These are phyloP conservation scores for Lordiphosa andalusiaca DNA, from an alignment of 2,888 invertebrate species.

Conservation along the genomic window DNA sequence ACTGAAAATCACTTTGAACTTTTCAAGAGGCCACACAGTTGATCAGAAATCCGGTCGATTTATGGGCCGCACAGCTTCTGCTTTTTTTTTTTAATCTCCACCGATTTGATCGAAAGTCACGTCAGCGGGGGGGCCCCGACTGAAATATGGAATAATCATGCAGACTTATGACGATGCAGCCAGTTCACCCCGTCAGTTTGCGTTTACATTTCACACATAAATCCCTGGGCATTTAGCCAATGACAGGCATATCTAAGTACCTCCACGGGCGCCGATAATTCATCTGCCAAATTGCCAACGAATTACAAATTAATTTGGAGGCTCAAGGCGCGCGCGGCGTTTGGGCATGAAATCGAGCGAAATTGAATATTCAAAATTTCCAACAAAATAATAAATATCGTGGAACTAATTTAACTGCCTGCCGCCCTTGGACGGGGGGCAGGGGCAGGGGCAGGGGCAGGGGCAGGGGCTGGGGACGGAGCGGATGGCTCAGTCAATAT, in stretches of 20 bases:
- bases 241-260: conserved; percentile 37
- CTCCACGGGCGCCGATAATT: conserved; percentile 46
- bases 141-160: conserved; percentile 35
- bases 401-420: conserved; percentile 75
- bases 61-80: conserved; percentile 43
- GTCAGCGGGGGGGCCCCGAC: conserved; percentile 8
- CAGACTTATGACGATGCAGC: conserved; percentile 13
- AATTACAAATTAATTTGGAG: conserved; percentile 78
- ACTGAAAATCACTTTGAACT: conserved; percentile 42
- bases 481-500: conserved; percentile 63
- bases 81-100: conserved; percentile 28
- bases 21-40: conserved; percentile 26
- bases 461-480: conserved; percentile 6
- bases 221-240: conserved; percentile 40
- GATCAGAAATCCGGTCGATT: conserved; percentile 32
- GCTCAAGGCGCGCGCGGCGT: conserved; percentile 37
- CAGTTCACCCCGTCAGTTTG: conserved; percentile 13
- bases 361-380: conserved; percentile 74
- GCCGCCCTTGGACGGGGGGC: conserved; percentile 4
- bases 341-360: conserved; percentile 58
- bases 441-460: conserved; percentile 8
- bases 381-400: conserved; percentile 77
- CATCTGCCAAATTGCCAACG: conserved; percentile 72
- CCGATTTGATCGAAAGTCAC: conserved; percentile 34
- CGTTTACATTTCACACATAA: conserved; percentile 60